Evolutionary conservation across 2,113 vertebrate species (phyloP).

Genomic region (Brachyhypopomus gauderio): DNA sequence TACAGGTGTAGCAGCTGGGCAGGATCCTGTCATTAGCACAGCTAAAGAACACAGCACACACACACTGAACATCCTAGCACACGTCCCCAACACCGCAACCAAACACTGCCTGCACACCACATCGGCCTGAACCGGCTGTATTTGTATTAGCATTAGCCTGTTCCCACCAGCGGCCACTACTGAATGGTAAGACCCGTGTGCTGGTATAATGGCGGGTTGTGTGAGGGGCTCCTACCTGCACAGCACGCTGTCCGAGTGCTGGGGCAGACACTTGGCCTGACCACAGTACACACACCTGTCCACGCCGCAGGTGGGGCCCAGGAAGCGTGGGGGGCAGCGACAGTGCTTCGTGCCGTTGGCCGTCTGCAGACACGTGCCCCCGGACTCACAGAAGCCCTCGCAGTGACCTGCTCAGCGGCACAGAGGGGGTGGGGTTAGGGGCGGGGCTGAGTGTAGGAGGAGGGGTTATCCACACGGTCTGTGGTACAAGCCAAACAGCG

Average conservation of each 20-base stretch:
- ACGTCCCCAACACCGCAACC: background rate
- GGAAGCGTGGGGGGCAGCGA: conserved; percentile 78
- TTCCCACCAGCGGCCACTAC: no score
- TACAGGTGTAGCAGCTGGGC: conserved; percentile 86
- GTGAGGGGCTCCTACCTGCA: conserved; percentile 79
- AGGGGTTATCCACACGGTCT: no score
- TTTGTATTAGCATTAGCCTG: no score
- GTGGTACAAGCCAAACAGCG: no score
- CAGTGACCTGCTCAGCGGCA: conserved; percentile 77
- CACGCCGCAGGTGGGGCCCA: conserved; percentile 81
- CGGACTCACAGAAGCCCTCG: conserved; percentile 85
- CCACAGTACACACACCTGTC: conserved; percentile 89
- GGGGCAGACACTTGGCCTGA: conserved; percentile 79
- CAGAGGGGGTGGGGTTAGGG: no score
- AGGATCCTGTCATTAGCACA: conserved; percentile 81
- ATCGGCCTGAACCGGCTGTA: no score
- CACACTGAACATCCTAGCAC: background rate
- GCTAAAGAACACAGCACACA: conserved; percentile 62
- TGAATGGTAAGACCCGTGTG: no score
- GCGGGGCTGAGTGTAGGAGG: no score
- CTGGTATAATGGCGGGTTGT: no score
- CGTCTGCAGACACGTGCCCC: conserved; percentile 82
- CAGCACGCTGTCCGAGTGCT: conserved; percentile 76
- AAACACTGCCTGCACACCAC: background rate
- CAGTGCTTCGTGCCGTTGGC: conserved; percentile 80